phyloP scores from a whole-genome alignment of 2,888 invertebrate genomes.

The Dicyrtoma fusca region DNA sequence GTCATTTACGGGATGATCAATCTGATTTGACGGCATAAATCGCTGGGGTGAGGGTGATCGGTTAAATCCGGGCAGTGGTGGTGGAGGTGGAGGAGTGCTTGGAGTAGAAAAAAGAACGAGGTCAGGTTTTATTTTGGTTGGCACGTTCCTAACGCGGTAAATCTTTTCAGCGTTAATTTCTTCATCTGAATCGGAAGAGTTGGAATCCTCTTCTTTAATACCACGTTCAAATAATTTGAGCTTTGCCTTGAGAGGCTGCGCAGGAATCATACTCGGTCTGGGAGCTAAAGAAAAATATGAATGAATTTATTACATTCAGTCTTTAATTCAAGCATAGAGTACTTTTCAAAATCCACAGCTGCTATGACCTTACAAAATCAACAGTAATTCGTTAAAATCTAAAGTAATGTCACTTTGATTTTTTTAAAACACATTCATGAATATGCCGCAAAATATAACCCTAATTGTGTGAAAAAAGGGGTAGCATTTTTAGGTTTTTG shows the following conservation, averaged over 20 bases:
- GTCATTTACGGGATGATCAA: not conserved
- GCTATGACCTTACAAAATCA: too few relatives aligned
- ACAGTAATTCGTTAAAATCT: too few relatives aligned
- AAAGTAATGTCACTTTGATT: too few relatives aligned
- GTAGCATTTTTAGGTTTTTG: too few relatives aligned
- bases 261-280: conserved; percentile 35
- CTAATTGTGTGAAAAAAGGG: too few relatives aligned
- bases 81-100: conserved; percentile 60
- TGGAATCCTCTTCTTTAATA: conserved; percentile 22
- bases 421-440: too few relatives aligned
- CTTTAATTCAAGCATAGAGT: too few relatives aligned
- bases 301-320: too few relatives aligned
- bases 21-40: conserved; percentile 11
- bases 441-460: too few relatives aligned
- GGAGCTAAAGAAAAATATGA: conserved; percentile 19
- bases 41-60: conserved; percentile 10
- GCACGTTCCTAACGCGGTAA: conserved; percentile 21
- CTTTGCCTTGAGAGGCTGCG: conserved; percentile 26
- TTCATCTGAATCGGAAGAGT: not conserved
- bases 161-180: conserved; percentile 2
- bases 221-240: conserved; percentile 34
- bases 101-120: conserved; percentile 11
- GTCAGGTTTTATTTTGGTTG: conserved; percentile 18
- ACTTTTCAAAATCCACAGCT: too few relatives aligned
- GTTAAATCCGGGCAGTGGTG: conserved; percentile 58